Evolutionary conservation across 2,888 invertebrate genomes (phyloP).

Genomic region (Aspidiotus destructor): DNA sequence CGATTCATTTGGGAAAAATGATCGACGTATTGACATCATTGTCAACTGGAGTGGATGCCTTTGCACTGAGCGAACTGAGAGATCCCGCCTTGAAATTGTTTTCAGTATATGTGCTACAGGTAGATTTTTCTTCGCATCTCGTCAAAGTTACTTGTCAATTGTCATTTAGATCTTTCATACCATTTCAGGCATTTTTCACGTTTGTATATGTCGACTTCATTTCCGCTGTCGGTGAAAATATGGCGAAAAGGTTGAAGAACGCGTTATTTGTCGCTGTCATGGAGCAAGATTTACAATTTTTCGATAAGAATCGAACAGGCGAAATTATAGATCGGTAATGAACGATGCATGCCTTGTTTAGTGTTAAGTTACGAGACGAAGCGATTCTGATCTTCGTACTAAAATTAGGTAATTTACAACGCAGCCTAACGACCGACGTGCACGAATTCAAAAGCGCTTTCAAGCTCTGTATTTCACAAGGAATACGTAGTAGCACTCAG

Average conservation of each 20-base stretch:
- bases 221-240: conserved; percentile 77
- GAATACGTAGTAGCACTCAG: conserved; percentile 76
- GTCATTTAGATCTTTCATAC: neutral
- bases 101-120: conserved; percentile 63
- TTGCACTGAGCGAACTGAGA: conserved; percentile 2
- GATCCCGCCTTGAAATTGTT: conserved; percentile 46
- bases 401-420: conserved; percentile 16
- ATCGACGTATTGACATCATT: conserved; percentile 65
- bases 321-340: conserved; percentile 75
- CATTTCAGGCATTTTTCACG: conserved; percentile 69
- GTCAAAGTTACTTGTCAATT: neutral
- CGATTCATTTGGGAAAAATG: conserved; percentile 68
- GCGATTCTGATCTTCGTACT: too few species aligned
- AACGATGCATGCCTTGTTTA: neutral
- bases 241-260: conserved; percentile 69
- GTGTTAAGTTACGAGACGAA: too few species aligned
- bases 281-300: conserved; percentile 80
- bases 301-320: conserved; percentile 81
- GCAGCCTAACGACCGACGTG: conserved; percentile 77
- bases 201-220: conserved; percentile 81
- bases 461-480: conserved; percentile 86
- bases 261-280: conserved; percentile 74
- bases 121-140: conserved; percentile 40
- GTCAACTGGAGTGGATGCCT: conserved; percentile 37
- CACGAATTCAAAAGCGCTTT: conserved; percentile 97